Evolutionary conservation across 2,113 vertebrate genomes (phyloP), one percentile per base, ranked within the genome.

Genomic region (Trichechus manatus): DNA sequence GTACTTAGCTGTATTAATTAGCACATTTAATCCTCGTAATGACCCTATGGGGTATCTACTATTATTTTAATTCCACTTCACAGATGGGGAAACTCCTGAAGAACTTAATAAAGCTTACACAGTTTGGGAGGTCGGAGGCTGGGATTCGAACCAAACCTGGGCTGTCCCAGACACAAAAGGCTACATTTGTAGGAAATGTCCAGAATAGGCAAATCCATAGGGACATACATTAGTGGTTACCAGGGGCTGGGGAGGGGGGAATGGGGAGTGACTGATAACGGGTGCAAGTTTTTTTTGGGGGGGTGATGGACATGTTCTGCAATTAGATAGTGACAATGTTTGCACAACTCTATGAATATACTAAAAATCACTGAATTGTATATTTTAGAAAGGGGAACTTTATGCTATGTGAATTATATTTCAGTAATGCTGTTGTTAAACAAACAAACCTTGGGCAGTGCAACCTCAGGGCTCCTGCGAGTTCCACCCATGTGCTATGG

Each of bases 61-160:
- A 31, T 78, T 77, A 72, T 70, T 84, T 87, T 85, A 80, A 84
- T 83, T 77, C 75, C 70, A 87, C 87, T 94, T 70, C 53, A 94
- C 44, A 78, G 36, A 61, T 72, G 75, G 47, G 7, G 70, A 93
- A 92, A 78, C 78, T 85, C 88, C 9, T 29, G 36, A 33, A 78
- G 27, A 64, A 68, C 53, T 42, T 11, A 19, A 59, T 31, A 44
- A 85, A 94, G 36, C 5, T 78, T 80, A 86, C n/a, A 29, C 13
- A 77, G n/a, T 29, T 29, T 93, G 82, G 29, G 78, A 64, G 22
- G 23, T 88, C 59, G 23, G 68, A 31, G 33, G 22, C 68, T 68
- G 53, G 82, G 85, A 91, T 47, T 82, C n/a, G 31, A 44, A 78
- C 39, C 44, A n/a, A 44, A 78, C 29, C 50, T 25, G 23, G 42